Evolutionary conservation across 2,888 invertebrate genomes (phyloP).

Genomic region (Dicyrtoma fusca): DNA sequence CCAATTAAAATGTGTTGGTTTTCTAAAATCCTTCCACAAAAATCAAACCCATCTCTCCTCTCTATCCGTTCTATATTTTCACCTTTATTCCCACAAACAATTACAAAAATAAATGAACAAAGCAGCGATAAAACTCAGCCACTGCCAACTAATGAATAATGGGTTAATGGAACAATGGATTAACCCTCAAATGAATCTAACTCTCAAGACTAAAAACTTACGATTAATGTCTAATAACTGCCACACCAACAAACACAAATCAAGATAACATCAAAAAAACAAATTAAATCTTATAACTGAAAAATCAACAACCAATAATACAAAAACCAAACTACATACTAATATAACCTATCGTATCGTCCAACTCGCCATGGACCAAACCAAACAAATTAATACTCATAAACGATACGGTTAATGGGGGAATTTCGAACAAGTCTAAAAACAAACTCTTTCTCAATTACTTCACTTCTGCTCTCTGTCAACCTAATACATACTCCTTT

Average conservation of each 20-base stretch:
- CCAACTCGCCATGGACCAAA: slow-evolving; percentile 6
- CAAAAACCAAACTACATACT: slow-evolving; percentile 6
- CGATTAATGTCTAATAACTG: slow-evolving; percentile 18
- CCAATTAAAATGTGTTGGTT: no score
- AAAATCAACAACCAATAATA: slow-evolving; percentile 19
- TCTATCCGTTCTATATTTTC: not conserved
- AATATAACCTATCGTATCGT: not conserved
- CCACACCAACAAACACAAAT: slow-evolving; percentile 27
- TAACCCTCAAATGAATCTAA: slow-evolving; percentile 17
- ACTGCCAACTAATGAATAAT: slow-evolving; percentile 24
- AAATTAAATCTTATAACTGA: slow-evolving; percentile 4
- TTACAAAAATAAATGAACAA: slow-evolving; percentile 3
- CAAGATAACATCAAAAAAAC: slow-evolving; percentile 20
- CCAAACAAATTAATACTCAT: not conserved
- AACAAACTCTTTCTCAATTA: slow-evolving; percentile 1
- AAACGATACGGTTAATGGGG: not conserved
- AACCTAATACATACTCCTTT: slow-evolving; percentile 9
- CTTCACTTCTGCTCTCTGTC: slow-evolving; percentile 19
- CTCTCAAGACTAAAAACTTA: slow-evolving; percentile 30
- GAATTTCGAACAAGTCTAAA: not conserved
- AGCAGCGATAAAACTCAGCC: slow-evolving; percentile 15
- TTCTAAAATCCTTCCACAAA: no score
- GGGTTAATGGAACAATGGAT: slow-evolving; percentile 9
- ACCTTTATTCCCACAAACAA: slow-evolving; percentile 16
- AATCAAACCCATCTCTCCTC: no score